These are phyloP conservation scores for Lasioglossum pauxillum DNA, from an alignment of 2,888 invertebrate genomes.

Conservation along the genomic window DNA sequence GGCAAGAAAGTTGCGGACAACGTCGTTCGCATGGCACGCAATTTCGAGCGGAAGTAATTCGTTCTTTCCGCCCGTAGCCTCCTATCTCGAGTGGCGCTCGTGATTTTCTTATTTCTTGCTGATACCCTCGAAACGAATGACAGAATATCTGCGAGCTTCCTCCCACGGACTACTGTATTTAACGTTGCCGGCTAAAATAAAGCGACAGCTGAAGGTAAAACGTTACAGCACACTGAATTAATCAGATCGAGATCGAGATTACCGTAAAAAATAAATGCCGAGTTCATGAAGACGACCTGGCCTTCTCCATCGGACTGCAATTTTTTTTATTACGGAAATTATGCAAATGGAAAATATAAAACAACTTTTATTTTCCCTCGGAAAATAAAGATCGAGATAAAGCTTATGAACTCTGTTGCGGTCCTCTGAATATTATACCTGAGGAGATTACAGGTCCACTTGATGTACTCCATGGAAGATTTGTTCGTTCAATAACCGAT, in stretches of 20 bases:
- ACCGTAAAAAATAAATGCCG: background rate
- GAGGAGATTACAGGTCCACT: background rate
- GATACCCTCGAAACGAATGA: background rate
- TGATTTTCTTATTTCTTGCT: conserved; percentile 2
- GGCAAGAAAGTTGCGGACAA: conserved; percentile 1
- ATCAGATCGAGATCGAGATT: background rate
- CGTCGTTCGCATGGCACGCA: background rate
- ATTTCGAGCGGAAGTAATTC: conserved; percentile 4
- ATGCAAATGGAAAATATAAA: background rate
- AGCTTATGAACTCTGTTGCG: background rate
- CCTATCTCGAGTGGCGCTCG: background rate
- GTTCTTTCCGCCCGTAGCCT: background rate
- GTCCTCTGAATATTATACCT: background rate
- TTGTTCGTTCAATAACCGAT: no score
- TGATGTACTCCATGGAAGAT: no score
- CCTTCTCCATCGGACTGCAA: background rate
- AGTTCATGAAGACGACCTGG: background rate
- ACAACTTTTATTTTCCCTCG: background rate
- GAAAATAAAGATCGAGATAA: background rate
- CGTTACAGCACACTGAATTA: background rate
- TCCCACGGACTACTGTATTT: background rate
- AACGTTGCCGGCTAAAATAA: background rate
- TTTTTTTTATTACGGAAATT: background rate
- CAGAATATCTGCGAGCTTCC: background rate
- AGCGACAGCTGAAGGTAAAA: background rate